Evolutionary conservation across 2,113 vertebrate genomes (phyloP), one percentile per base, ranked within the genome.

Genomic region (Ranitomeya variabilis): DNA sequence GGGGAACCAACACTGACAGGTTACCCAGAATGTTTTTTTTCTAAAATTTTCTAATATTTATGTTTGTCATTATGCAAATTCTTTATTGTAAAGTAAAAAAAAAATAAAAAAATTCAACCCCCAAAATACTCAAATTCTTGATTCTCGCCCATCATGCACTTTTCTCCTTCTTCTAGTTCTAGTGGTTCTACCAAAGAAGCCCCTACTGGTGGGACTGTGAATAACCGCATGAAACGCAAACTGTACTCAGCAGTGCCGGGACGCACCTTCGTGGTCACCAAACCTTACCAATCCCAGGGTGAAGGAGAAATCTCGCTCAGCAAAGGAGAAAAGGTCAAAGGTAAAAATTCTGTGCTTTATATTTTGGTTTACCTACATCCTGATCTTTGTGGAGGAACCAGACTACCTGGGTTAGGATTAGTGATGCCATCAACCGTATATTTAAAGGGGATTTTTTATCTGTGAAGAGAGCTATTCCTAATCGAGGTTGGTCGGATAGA

Each of bases 301-400:
- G 97, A 98, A 90, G 95, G 96, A 3, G 97, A 98, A 92, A 96
- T 98, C 91, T 96, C 95, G 91, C 93, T 98, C 90, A 97, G 93
- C 92, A 98, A 97, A 86, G 97, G 97, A 83, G 97, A 98, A 93
- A 96, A 96, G 93, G 96, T 98, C 93, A 98, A 98, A 97, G 97
- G 97, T 98, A 92, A 92, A 26, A 8, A 11, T 11, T 8, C 9
- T 16, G 55, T n/a, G n/a, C 2, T 55, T 19, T 74, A 74, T 0
- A 67, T 26, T 73, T 13, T n/a, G 19, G 64, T 21, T 3, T 37
- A 26, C 3, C 11, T 26, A 14, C 11, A 2, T 26, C 10, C 6
- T 69, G 23, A 69, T 1, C 4, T 13, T 4, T 18, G 62, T 19
- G 62, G 59, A 7, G 21, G 62, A 64, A 64, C 18, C 21, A 69